These are phyloP conservation scores for Pasiphila rectangulata DNA, from an alignment of 2,888 invertebrate species.

Conservation along the genomic window DNA sequence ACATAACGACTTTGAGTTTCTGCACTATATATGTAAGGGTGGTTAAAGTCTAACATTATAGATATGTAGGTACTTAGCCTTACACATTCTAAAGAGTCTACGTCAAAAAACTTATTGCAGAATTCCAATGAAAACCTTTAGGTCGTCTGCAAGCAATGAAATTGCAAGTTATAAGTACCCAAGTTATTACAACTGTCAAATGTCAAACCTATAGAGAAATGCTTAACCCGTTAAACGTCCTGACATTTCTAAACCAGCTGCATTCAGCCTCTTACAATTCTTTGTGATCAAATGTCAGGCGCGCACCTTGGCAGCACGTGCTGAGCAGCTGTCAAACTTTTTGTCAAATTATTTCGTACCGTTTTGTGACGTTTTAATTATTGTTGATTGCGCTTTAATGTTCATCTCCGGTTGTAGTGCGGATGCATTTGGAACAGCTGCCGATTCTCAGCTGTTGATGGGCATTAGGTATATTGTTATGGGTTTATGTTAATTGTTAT, in stretches of 20 bases:
- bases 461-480: too few species aligned
- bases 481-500: too few species aligned
- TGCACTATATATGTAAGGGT: too few species aligned
- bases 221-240: conserved; percentile 24
- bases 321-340: conserved; percentile 37
- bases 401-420: conserved; percentile 15
- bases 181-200: conserved; percentile 14
- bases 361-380: conserved; percentile 26
- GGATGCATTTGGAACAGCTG: conserved; percentile 15
- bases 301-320: conserved; percentile 45
- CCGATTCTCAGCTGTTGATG: conserved; percentile 13
- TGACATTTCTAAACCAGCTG: conserved; percentile 32
- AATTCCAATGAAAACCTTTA: neutral
- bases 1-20: too few species aligned
- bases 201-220: conserved; percentile 18
- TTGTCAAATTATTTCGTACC: conserved; percentile 32
- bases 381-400: conserved; percentile 19
- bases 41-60: too few species aligned
- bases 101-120: too few species aligned
- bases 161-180: too few species aligned
- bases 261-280: conserved; percentile 23
- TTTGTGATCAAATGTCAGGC: conserved; percentile 43
- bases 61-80: too few species aligned
- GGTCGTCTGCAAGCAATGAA: too few species aligned
- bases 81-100: too few species aligned